Evolutionary conservation across 2,797 vertebrate species (phyloP).

Genomic region (Aphelocoma californica): DNA sequence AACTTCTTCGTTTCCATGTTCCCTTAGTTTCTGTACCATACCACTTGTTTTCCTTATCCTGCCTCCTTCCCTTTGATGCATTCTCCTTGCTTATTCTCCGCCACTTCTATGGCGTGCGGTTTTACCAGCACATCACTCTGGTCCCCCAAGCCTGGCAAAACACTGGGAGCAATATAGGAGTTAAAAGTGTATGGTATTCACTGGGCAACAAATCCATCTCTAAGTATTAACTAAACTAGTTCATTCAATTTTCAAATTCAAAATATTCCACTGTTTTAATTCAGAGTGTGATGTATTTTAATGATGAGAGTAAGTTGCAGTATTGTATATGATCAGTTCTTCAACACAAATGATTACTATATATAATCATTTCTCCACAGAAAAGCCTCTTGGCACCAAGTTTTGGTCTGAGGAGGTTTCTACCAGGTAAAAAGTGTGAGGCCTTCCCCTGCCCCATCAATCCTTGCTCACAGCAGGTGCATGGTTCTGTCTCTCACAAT

Average conservation of each 20-base stretch:
- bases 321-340: neutral
- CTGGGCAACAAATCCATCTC: neutral
- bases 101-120: neutral
- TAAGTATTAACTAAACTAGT: neutral
- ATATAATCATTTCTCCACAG: neutral
- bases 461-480: neutral
- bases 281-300: neutral
- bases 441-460: neutral
- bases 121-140: neutral
- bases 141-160: neutral
- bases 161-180: neutral
- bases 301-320: neutral
- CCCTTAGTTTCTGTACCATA: neutral
- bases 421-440: neutral
- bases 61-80: neutral
- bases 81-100: neutral
- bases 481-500: conserved; percentile 18
- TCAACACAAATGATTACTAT: neutral
- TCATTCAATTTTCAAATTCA: neutral
- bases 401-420: neutral
- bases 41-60: neutral
- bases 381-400: neutral
- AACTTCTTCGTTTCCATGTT: neutral
- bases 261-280: neutral
- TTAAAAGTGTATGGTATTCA: neutral